Conservation (phyloP, 2,888 invertebrate genomes). For the Agriopis marginaria region DNA sequence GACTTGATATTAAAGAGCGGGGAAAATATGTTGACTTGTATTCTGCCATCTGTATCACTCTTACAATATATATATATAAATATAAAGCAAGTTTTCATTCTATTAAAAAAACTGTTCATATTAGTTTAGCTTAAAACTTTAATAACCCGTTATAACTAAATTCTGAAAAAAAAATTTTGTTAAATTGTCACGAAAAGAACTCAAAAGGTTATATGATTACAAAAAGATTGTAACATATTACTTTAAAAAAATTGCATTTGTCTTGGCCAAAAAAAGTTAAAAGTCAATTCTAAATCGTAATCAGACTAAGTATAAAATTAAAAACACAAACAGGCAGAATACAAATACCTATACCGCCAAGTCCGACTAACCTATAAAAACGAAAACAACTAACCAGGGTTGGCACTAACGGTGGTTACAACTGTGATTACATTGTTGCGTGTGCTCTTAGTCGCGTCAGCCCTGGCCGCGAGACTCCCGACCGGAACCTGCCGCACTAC, state of each 20-base stretch:
- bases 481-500: conserved; percentile 94
- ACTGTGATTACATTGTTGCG: conserved; percentile 68
- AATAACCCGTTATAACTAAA: too few species aligned
- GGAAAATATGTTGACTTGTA: not conserved
- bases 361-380: conserved; percentile 11
- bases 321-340: conserved; percentile 10
- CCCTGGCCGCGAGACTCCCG: conserved; percentile 94
- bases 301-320: not conserved
- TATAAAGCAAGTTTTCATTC: too few species aligned
- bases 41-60: conserved; percentile 3
- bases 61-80: too few species aligned
- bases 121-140: too few species aligned
- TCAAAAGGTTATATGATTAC: not conserved
- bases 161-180: not conserved
- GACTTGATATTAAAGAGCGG: conserved; percentile 10
- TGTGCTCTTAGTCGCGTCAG: conserved; percentile 92
- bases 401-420: conserved; percentile 52
- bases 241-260: too few species aligned
- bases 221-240: too few species aligned
- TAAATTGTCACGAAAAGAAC: not conserved
- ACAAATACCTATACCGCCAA: conserved; percentile 2
- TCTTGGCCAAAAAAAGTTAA: not conserved
- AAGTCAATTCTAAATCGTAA: not conserved
- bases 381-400: conserved; percentile 32
- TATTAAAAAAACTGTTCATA: too few species aligned